Conservation (phyloP, 2,113 vertebrate genomes). For the Piprites chloris region DNA sequence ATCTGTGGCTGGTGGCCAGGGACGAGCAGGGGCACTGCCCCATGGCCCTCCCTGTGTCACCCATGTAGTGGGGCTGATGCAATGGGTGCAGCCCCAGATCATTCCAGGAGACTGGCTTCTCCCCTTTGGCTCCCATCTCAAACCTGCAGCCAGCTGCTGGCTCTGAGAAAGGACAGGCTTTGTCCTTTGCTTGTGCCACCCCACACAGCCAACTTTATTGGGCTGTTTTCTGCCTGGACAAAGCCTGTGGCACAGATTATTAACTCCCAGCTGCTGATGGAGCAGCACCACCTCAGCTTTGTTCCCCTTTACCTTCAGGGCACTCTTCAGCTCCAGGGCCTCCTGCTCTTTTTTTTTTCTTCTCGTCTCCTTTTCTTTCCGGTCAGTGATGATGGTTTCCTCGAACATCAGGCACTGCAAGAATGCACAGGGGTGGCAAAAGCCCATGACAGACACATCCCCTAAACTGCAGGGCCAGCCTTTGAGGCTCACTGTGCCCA, state of each 20-base stretch:
- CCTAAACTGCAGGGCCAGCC: not conserved
- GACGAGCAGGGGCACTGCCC: not conserved
- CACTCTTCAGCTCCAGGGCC: constrained; percentile 66
- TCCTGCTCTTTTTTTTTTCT: constrained; percentile 68
- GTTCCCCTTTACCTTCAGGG: constrained; percentile 70
- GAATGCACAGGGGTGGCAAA: not conserved
- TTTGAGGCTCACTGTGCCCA: not conserved
- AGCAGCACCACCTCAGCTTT: not conserved
- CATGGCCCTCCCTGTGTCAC: not conserved
- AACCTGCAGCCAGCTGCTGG: not conserved
- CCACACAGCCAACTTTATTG: not conserved
- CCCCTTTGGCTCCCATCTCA: not conserved
- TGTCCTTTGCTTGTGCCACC: not conserved
- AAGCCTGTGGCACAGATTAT: not conserved
- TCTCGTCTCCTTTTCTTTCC: constrained; percentile 71
- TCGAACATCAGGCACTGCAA: constrained; percentile 74
- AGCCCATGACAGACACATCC: not conserved
- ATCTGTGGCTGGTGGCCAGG: not conserved
- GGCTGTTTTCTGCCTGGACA: not conserved
- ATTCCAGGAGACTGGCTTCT: not conserved
- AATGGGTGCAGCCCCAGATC: not conserved
- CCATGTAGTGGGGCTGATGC: not conserved
- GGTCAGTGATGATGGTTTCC: constrained; percentile 78
- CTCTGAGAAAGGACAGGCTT: not conserved
- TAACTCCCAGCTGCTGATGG: not conserved